Conservation (phyloP, 1,140 invertebrate species). For the Caerostris darwini region DNA sequence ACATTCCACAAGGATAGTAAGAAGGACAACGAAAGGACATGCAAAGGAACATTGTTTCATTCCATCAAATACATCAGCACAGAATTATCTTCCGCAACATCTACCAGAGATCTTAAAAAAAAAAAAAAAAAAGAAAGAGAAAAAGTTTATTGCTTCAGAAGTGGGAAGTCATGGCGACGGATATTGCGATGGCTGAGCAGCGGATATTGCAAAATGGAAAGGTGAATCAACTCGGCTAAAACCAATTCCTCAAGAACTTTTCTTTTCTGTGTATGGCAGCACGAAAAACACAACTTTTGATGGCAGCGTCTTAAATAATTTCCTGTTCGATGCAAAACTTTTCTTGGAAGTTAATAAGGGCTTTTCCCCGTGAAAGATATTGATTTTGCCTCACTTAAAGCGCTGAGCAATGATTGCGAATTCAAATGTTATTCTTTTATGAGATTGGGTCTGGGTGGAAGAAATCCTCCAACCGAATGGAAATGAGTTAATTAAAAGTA, state of each 20-base stretch:
- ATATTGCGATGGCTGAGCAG: not conserved
- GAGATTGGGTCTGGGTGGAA: not conserved
- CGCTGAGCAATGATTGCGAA: not conserved
- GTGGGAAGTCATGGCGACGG: not conserved
- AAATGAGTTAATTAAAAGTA: not conserved
- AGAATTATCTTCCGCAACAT: not conserved
- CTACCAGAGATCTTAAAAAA: not conserved
- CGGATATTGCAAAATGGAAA: constrained; percentile 26
- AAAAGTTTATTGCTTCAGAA: not conserved
- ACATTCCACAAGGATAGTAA: too few species aligned
- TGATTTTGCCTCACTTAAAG: not conserved
- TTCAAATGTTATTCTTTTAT: not conserved
- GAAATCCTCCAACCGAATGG: not conserved
- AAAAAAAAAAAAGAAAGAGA: not conserved
- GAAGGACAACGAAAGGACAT: too few species aligned
- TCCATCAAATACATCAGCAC: not conserved
- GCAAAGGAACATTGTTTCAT: not conserved
- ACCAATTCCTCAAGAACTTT: not conserved
- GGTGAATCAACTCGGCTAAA: not conserved
- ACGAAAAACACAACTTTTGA: constrained; percentile 2
- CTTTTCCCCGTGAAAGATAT: not conserved
- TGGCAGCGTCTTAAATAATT: constrained; percentile 20
- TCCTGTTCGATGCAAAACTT: constrained; percentile 16
- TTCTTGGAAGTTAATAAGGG: not conserved
- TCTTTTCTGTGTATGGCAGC: not conserved